Evolutionary conservation across 2,888 invertebrate genomes (phyloP).

Genomic region (Perizoma affinitatum): DNA sequence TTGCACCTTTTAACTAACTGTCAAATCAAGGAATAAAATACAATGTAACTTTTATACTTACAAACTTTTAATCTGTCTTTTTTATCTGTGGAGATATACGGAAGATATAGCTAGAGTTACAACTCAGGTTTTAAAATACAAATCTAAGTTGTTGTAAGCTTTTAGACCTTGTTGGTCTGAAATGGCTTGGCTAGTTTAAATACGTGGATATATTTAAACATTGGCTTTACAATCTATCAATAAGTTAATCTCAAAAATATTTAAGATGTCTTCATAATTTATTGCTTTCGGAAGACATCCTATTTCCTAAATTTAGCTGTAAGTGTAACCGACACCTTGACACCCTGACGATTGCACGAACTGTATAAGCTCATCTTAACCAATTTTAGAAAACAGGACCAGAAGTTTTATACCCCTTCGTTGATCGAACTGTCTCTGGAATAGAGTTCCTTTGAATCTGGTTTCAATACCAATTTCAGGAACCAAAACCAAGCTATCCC

Average conservation of each 20-base stretch:
- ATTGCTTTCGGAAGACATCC: conserved; percentile 33
- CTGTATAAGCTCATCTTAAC: conserved; percentile 52
- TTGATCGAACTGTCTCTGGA: background rate
- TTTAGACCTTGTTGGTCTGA: too few relatives aligned
- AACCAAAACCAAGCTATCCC: conserved; percentile 34
- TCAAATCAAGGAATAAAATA: background rate
- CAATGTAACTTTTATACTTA: too few relatives aligned
- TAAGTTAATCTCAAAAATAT: conserved; percentile 5
- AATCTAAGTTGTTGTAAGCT: too few relatives aligned
- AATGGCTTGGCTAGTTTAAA: too few relatives aligned
- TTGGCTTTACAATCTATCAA: background rate
- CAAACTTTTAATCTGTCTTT: too few relatives aligned
- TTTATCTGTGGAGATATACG: too few relatives aligned
- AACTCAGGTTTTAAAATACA: too few relatives aligned
- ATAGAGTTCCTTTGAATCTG: conserved; percentile 24
- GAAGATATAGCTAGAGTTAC: too few relatives aligned
- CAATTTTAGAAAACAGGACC: conserved; percentile 48
- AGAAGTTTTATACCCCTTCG: conserved; percentile 20
- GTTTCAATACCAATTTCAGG: conserved; percentile 20
- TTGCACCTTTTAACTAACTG: background rate
- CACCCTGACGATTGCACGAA: conserved; percentile 55
- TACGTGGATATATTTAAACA: too few relatives aligned
- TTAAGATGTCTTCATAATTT: conserved; percentile 18
- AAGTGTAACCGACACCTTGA: conserved; percentile 43
- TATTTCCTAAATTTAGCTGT: conserved; percentile 47